Base-by-base conservation (phyloP, 2,888 invertebrate genomes). In the Campoplex nolae region DNA sequence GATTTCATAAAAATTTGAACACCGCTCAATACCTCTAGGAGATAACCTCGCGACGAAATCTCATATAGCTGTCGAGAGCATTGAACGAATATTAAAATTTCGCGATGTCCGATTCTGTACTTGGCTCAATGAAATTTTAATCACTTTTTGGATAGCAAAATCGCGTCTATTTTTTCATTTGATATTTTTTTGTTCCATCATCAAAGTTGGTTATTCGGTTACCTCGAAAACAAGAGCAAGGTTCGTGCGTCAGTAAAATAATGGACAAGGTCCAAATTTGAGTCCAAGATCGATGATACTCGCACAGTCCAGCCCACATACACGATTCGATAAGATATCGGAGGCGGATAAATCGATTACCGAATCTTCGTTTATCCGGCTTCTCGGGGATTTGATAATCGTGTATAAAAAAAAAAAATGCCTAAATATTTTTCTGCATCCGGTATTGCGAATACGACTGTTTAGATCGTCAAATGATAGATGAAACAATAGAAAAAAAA, bases 21-120 rank as follows among this genome's bases (percentile, higher is more conserved):
- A 56, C 65, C 32, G 71, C 62, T 83, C 65, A 65, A 83, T 76
- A 48, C 45, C 13, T 6, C 56, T 58, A 56, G 78, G 84, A 86
- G 84, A 81, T 86, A 84, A 86, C 73, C 73, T 45, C 68, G 68
- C 68, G 78, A 84, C 84, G 74, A 86, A 86, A 86, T 84, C 56
- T 70, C 51, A 28, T 67, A 74, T 81, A 68, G 81, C 80, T 18
- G 70, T 79, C 75, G 45, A 38, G 38, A 38, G 38, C 75, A 73
- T 83, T 45, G 28, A 65, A 51, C 65, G 67, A 79, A 48, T 56
- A 45, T 56, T 68, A 68, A 58, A 75, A 75, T 56, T 67, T 56
- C 23, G 18, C 51, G 35, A 51, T 28, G 54, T 38, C 48, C 35
- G 18, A 74, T 56, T 56, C 3, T 28, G 42, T 48, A 71, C 18